Base-by-base conservation (phyloP, 1,140 invertebrate species). In the Camponotus pennsylvanicus region DNA sequence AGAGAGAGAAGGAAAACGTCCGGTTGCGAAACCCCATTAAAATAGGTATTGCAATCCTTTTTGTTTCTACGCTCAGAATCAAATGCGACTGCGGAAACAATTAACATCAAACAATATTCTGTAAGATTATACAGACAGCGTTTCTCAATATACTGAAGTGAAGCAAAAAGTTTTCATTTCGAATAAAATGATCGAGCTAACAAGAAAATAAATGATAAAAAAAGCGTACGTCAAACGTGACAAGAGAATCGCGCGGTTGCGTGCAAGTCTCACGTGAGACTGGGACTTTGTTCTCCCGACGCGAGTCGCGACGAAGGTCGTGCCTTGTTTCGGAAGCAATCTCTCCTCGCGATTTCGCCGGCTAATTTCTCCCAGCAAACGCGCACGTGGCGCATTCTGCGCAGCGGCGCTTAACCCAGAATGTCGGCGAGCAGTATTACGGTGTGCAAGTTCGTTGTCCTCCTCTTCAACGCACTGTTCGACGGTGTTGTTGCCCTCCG, bases 381-480 rank as follows among this genome's bases (percentile, higher is more conserved):
- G 85, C 85, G 59, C 64, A 79, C 85, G 73, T 75, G 84, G 70
- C 78, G 55, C 63, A 71, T 89, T 89, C 88, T 83, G 77, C 88
- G 84, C 87, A 89, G 83, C 83, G 86, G 66, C 61, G 87, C 64
- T 86, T 91, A 91, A 91, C 89, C 89, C 89, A 91, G 90, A 91
- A 91, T 91, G 85, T 71, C 82, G 77, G n/a, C 78, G 70, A 61
- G 13, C 61, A 64, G 32, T 32, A 86, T 86, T 87, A 87, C 71
- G 82, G 76, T 64, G 75, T 49, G 83, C 84, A 91, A 91, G 91
- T 92, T 92, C 91, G 89, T 92, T 90, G 91, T 92, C 91, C 91
- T 85, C 87, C 77, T 73, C 84, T 83, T 86, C 57, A n/a, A 13
- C 15, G 49, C 49, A 52, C 49, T 52, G 13, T 15, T 15, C 18